Percentiles rank a stretch among this genome's conserved stretches.
Evolutionary conservation across 2,113 vertebrate genomes (phyloP).

Genomic region (Carettochelys insculpta): DNA sequence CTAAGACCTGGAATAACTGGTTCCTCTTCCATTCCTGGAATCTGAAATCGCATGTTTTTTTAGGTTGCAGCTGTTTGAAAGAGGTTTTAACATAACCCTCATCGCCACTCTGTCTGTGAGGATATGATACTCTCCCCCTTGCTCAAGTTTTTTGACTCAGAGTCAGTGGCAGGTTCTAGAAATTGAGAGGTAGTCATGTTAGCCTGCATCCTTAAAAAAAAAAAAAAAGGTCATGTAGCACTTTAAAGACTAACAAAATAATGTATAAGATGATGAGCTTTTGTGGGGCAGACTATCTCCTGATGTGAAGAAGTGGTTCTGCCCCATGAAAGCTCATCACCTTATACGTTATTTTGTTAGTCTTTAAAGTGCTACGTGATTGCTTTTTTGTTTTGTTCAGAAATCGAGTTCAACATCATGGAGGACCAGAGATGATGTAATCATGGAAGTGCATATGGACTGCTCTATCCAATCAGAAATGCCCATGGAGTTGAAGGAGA

Average conservation of each 20-base stretch:
- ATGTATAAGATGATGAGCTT: too few species aligned
- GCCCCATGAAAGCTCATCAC: too few species aligned
- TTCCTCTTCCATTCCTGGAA: constrained; percentile 8
- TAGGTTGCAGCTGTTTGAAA: neutral
- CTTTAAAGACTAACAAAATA: too few species aligned
- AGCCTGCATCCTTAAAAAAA: too few species aligned
- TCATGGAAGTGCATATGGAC: neutral
- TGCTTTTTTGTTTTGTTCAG: too few species aligned
- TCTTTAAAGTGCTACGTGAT: too few species aligned
- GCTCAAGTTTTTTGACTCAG: neutral
- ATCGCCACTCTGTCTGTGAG: neutral
- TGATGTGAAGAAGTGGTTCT: too few species aligned
- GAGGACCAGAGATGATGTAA: neutral
- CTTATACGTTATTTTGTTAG: too few species aligned
- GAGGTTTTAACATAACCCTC: neutral
- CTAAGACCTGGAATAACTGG: neutral
- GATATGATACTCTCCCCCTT: neutral
- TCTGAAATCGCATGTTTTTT: neutral
- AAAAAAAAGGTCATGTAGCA: too few species aligned
- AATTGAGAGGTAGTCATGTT: too few species aligned
- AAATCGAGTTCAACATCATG: neutral
- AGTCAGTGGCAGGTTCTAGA: neutral
- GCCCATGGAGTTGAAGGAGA: neutral
- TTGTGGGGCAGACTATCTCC: too few species aligned
- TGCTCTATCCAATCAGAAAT: neutral